Evolutionary conservation across 2,888 invertebrate genomes (phyloP).

Genomic region (Latrodectus hesperus): DNA sequence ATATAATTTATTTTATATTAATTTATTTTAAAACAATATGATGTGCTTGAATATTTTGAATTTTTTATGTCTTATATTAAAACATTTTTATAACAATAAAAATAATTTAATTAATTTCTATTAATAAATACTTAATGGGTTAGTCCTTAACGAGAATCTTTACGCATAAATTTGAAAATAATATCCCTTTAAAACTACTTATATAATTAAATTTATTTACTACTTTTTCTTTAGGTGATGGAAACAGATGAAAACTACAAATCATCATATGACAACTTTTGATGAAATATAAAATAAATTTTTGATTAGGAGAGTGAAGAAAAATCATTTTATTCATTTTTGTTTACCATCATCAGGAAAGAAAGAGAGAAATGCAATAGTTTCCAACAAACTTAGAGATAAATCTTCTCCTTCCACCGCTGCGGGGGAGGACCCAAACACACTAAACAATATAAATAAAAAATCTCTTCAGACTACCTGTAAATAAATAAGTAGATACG

Average conservation of each 20-base stretch:
- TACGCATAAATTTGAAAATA: no score
- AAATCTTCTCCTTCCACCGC: neutral
- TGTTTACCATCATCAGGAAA: neutral
- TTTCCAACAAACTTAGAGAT: neutral
- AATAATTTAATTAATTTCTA: no score
- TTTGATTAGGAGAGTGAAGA: neutral
- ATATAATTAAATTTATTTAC: no score
- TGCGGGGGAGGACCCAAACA: neutral
- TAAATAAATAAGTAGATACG: slow-evolving; percentile 46
- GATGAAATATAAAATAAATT: slow-evolving; percentile 1
- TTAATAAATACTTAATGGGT: no score
- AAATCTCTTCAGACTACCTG: slow-evolving; percentile 12
- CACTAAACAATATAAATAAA: neutral
- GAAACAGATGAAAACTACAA: neutral
- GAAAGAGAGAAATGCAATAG: neutral
- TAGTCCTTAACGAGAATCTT: no score
- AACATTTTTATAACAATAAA: no score
- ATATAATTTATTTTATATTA: no score
- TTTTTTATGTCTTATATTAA: no score
- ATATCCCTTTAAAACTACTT: no score
- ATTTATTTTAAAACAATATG: no score
- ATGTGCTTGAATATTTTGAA: no score
- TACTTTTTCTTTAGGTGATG: neutral
- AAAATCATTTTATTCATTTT: neutral
- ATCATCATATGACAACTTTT: neutral